phyloP scores from a whole-genome alignment of 2,888 invertebrate species.

The Coelinius sp. region DNA sequence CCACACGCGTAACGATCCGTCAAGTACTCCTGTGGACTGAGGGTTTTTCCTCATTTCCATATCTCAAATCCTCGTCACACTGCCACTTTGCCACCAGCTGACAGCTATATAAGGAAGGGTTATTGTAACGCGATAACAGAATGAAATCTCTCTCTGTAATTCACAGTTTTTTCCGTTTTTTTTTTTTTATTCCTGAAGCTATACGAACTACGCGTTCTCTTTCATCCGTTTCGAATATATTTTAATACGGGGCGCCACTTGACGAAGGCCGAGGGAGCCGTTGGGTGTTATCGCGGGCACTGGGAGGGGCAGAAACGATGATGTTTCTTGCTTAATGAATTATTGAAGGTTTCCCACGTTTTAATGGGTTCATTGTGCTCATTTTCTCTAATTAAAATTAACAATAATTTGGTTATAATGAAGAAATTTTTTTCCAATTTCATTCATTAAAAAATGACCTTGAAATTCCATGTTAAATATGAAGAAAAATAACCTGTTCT shows the following conservation, averaged over 20 bases:
- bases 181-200: conserved; percentile 5
- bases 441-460: too few relatives aligned
- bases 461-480: too few relatives aligned
- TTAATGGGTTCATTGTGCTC: conserved; percentile 11
- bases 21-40: conserved; percentile 43
- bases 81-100: conserved; percentile 15
- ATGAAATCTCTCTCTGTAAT: conserved; percentile 5
- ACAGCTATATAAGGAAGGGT: background rate
- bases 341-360: background rate
- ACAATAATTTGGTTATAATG: background rate
- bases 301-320: background rate
- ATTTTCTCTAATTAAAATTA: background rate
- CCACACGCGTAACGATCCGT: conserved; percentile 49
- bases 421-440: background rate
- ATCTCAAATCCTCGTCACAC: conserved; percentile 39
- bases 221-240: background rate
- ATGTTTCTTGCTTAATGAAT: background rate
- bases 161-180: background rate
- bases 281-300: background rate
- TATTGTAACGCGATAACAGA: conserved; percentile 11
- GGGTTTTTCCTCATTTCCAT: conserved; percentile 54
- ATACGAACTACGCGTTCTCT: conserved; percentile 48
- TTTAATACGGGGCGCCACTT: conserved; percentile 43
- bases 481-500: too few relatives aligned
- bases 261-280: conserved; percentile 11